These are phyloP conservation scores for Campoletis raptor DNA, from an alignment of 2,888 invertebrate genomes.

Conservation along the genomic window DNA sequence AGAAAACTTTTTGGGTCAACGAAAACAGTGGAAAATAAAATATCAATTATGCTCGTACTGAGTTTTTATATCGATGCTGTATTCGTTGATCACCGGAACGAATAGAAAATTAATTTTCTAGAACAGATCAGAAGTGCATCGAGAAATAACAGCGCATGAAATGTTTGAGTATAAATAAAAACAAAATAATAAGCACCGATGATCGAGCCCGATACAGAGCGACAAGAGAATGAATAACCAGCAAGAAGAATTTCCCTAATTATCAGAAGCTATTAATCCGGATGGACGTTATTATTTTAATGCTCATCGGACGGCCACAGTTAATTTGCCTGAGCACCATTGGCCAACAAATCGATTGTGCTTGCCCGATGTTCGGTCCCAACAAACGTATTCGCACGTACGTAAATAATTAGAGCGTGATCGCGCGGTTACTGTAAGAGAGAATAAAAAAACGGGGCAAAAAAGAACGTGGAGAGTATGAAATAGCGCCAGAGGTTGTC, in stretches of 20 bases:
- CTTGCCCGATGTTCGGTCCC: conserved; percentile 54
- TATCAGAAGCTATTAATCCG: conserved; percentile 82
- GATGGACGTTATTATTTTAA: conserved; percentile 83
- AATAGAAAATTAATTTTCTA: background rate
- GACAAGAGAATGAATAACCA: conserved; percentile 73
- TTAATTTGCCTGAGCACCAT: conserved; percentile 79
- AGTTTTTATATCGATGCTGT: background rate
- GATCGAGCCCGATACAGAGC: conserved; percentile 24
- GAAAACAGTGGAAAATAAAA: conserved; percentile 22
- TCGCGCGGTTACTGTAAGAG: conserved; percentile 73
- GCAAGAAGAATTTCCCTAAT: conserved; percentile 82
- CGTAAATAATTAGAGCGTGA: conserved; percentile 82
- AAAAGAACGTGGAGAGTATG: conserved; percentile 10
- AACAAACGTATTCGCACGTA: conserved; percentile 78
- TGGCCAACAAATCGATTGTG: conserved; percentile 81
- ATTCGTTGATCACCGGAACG: background rate
- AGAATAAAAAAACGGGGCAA: conserved; percentile 41
- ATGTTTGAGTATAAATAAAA: background rate
- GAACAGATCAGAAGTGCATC: background rate
- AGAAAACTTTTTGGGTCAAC: conserved; percentile 26
- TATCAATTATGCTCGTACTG: background rate
- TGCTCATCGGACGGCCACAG: conserved; percentile 77
- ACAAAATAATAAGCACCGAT: conserved; percentile 14
- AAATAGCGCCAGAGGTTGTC: conserved; percentile 46
- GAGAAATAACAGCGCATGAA: background rate